Evolutionary conservation across 2,888 invertebrate species (phyloP).

Genomic region (Drosophila seclusa): DNA sequence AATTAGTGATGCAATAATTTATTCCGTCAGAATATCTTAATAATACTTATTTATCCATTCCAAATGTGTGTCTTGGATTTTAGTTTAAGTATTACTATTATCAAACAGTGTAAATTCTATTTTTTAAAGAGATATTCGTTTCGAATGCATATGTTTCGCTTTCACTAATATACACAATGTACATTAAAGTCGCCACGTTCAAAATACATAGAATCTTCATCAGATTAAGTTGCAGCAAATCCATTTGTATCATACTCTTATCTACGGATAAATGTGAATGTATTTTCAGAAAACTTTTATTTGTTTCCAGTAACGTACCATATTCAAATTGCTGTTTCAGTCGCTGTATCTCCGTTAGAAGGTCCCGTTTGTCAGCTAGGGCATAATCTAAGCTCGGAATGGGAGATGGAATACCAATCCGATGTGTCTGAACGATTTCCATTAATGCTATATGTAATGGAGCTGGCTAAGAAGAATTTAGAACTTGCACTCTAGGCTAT

Average conservation of each 20-base stretch:
- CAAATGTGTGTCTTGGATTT: neutral
- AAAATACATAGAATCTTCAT: constrained; percentile 59
- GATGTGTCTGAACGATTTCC: constrained; percentile 5
- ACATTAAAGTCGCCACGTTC: constrained; percentile 49
- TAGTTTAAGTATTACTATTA: neutral
- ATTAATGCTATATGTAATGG: constrained; percentile 2
- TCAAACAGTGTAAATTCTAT: neutral
- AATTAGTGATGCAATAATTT: neutral
- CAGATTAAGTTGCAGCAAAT: constrained; percentile 59
- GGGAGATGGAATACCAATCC: neutral
- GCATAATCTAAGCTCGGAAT: neutral
- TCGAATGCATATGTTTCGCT: neutral
- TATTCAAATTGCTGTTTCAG: constrained; percentile 18
- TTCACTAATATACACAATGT: constrained; percentile 8
- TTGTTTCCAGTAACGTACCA: constrained; percentile 19
- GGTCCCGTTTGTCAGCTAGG: neutral
- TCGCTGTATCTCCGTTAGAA: constrained; percentile 7
- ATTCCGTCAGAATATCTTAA: neutral
- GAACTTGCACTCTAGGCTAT: neutral
- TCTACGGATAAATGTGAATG: constrained; percentile 24
- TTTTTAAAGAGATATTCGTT: neutral
- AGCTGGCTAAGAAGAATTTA: constrained; percentile 18
- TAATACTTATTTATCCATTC: neutral
- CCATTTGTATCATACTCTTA: constrained; percentile 32
- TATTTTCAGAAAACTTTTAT: neutral